Evolutionary conservation across 2,888 invertebrate genomes (phyloP), one percentile per base, ranked within the genome.

Genomic region (Bhutanitis thaidina): DNA sequence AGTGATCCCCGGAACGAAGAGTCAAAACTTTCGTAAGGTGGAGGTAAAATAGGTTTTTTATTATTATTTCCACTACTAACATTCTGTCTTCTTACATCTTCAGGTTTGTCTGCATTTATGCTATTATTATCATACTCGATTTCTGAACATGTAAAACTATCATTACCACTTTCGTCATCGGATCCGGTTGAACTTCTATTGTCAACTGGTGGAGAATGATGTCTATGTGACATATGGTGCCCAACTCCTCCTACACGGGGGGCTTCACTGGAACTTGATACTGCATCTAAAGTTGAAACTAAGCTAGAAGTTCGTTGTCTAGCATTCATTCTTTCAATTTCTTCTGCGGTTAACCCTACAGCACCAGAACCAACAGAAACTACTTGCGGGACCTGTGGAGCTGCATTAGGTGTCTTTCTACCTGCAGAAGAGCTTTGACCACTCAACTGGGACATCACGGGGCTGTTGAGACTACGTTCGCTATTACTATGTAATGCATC

Each of bases 61-160:
- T 71, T 80, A 77, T 67, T 90, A 74, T 75, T 89, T 55, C 80
- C 84, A 56, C 79, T 92, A 55, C 80, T 90, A 13, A 91, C 88
- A 62, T 91, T 92, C 57, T 74, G 83, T 63, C 92, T 90, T 53
- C 92, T 86, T 35, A 92, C 91, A 61, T 91, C 92, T 61, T 93
- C 93, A 52, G 91, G 90, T 71, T 96, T 95, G 70, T 95, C 95
- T 12, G 95, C 95, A 48, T 93, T 94, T 56, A 96, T 88, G 67
- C 95, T 95, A 68, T 96, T 95, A 73, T 97, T 97, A 70, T 98
- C 98, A 76, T 97, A 98, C 80, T 98, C 98, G 73, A 98, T 98
- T 89, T 98, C 98, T 0, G 98, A 98, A 86, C 98, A 98, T 9
- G 98, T 98, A 87, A 98, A 98, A 64, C 98, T 98, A 75, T 98